Conservation (phyloP, 2,113 vertebrate species). For the Nesogale talazaci region DNA sequence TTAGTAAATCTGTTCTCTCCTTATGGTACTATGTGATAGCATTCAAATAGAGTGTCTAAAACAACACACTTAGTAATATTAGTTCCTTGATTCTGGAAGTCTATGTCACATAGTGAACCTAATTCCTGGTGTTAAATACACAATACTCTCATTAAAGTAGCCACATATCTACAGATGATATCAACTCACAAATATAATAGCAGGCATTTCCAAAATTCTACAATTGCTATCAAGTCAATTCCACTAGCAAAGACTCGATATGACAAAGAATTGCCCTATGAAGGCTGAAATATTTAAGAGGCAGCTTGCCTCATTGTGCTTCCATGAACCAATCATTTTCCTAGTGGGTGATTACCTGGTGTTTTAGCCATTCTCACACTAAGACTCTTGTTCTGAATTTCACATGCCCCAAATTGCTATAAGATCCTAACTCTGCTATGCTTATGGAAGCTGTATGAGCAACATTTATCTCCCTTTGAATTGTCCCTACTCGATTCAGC, state of each 20-base stretch:
- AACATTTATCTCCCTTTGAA: too few relatives aligned
- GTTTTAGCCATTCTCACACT: too few relatives aligned
- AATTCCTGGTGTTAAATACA: background rate
- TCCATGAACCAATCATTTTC: background rate
- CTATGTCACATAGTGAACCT: background rate
- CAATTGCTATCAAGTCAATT: background rate
- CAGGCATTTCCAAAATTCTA: background rate
- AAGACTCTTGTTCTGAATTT: too few relatives aligned
- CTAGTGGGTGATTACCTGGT: too few relatives aligned
- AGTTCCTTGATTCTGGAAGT: accelerated
- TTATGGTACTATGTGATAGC: background rate
- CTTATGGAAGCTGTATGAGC: too few relatives aligned
- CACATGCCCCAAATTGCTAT: too few relatives aligned
- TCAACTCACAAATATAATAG: background rate
- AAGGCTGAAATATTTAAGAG: background rate
- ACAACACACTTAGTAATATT: background rate
- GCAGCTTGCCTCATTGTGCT: background rate
- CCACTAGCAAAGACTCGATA: background rate
- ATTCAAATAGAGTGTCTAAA: background rate
- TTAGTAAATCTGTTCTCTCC: background rate
- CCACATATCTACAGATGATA: background rate
- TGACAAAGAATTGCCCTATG: background rate
- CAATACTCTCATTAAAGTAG: background rate
- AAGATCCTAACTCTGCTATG: too few relatives aligned
- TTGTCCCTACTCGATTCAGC: too few relatives aligned